phyloP scores from a whole-genome alignment of 2,888 invertebrate genomes.

The Chouioia cunea region DNA sequence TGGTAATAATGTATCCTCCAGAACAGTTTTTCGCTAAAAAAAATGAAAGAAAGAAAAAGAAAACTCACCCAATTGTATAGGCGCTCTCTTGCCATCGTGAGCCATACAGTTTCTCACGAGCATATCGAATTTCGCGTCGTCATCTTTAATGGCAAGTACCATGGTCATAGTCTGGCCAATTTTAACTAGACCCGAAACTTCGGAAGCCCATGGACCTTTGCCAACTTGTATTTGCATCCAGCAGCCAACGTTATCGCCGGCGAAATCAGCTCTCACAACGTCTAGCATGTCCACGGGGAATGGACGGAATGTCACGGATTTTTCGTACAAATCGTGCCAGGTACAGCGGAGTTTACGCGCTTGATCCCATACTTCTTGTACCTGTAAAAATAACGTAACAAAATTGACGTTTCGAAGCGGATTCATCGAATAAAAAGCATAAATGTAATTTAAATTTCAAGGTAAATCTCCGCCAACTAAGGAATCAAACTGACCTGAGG shows the following conservation, averaged over 20 bases:
- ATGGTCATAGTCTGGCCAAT: constrained; percentile 97
- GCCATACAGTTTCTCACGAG: constrained; percentile 94
- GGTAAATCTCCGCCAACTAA: background rate
- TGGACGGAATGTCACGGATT: constrained; percentile 93
- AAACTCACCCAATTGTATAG: constrained; percentile 83
- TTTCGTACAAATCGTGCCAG: constrained; percentile 96
- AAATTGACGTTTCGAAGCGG: no score
- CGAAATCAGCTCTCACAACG: constrained; percentile 94
- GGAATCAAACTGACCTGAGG: constrained; percentile 74
- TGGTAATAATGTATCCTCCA: background rate
- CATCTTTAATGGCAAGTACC: constrained; percentile 95
- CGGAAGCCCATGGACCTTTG: constrained; percentile 95
- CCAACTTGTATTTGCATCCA: constrained; percentile 99
- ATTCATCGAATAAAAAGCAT: no score
- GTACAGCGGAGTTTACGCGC: constrained; percentile 92
- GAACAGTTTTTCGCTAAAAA: background rate
- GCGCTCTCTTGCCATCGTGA: constrained; percentile 93
- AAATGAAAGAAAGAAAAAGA: background rate
- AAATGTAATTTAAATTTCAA: no score
- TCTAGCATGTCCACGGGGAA: constrained; percentile 96
- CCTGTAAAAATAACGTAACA: constrained; percentile 65
- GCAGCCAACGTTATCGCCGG: constrained; percentile 95
- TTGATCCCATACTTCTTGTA: constrained; percentile 96
- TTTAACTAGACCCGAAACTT: constrained; percentile 93
- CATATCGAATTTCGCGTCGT: constrained; percentile 96